Base-by-base conservation (phyloP, 1,140 invertebrate genomes). In the Potamilus streckersoni region DNA sequence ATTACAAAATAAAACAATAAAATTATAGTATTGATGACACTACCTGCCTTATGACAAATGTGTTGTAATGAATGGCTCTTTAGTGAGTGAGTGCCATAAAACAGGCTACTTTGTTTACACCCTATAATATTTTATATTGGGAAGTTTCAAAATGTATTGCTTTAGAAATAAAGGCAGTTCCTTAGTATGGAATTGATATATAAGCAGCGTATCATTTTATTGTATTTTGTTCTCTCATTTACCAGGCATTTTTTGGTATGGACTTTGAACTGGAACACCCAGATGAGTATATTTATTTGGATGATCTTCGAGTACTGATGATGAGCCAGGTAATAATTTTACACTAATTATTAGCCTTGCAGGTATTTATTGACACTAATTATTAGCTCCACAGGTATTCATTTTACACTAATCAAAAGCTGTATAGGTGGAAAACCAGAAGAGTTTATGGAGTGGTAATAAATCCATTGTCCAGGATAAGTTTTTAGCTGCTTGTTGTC, bases 191-290 rank as follows among this genome's bases (percentile, higher is more conserved):
- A 1, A 61, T 8, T 56, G n/a, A 12, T 38, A 6, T 38, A 38
- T 38, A 6, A 38, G 4, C 38, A 38, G 38, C 1, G 38, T 38
- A 38, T 38, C 8, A 23, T 19, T 74, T 59, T 12, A 31, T 55
- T 31, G 38, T 8, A n/a, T 59, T 56, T 23, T 11, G 11, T 27
- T 72, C 13, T 64, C 58, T 76, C n/a, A 77, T 71, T 71, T 81
- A 79, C 49, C 79, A 89, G 87, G 87, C 87, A 64, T 89, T 89
- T 75, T 88, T 87, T 73, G 74, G 79, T 57, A 64, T 79, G 31
- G 86, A 88, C 14, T 88, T 83, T 80, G 70, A 69, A 27, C 56
- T 58, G 15, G 60, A 80, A 31, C 78, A 86, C 70, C 85, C 88
- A 31, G 76, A 84, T 19, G 81, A 86, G 58, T 63, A n/a, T 23